These are phyloP conservation scores for Ommatoiulus sabulosus DNA, from an alignment of 2,888 invertebrate genomes.

Conservation along the genomic window DNA sequence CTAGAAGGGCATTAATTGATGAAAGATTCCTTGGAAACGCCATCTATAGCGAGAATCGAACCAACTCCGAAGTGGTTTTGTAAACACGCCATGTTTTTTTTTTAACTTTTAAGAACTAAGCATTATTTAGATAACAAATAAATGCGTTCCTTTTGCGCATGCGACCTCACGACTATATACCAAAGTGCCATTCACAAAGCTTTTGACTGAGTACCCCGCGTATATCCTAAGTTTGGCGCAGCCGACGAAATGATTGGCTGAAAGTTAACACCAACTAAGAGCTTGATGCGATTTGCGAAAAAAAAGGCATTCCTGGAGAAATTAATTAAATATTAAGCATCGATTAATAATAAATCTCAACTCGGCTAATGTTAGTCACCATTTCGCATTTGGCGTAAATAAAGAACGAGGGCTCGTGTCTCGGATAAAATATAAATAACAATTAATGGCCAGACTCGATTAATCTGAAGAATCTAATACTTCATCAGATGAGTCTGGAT, in stretches of 20 bases:
- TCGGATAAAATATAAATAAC: slow-evolving; percentile 2
- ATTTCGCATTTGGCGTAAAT: slow-evolving; percentile 14
- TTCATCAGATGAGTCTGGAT: not conserved
- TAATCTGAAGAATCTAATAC: not conserved
- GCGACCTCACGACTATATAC: too few relatives aligned
- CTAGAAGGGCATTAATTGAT: too few relatives aligned
- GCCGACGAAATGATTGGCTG: not conserved
- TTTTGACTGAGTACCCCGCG: too few relatives aligned
- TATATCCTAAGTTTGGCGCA: not conserved
- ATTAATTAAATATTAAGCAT: slow-evolving; percentile 33
- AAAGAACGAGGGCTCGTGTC: not conserved
- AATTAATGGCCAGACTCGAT: slow-evolving; percentile 27
- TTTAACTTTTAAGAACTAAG: too few relatives aligned
- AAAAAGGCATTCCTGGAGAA: not conserved
- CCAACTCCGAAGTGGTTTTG: too few relatives aligned
- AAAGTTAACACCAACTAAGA: slow-evolving; percentile 9
- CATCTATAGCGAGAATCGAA: too few relatives aligned
- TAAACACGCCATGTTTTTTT: too few relatives aligned
- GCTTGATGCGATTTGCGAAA: not conserved
- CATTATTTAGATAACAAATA: too few relatives aligned
- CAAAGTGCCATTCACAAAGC: too few relatives aligned
- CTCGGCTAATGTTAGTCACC: not conserved
- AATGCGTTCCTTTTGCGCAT: too few relatives aligned
- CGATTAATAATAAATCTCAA: slow-evolving; percentile 17
- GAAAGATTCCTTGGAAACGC: too few relatives aligned